phyloP scores from a whole-genome alignment of 1,140 invertebrate genomes.

The Ptiloglossa arizonensis region DNA sequence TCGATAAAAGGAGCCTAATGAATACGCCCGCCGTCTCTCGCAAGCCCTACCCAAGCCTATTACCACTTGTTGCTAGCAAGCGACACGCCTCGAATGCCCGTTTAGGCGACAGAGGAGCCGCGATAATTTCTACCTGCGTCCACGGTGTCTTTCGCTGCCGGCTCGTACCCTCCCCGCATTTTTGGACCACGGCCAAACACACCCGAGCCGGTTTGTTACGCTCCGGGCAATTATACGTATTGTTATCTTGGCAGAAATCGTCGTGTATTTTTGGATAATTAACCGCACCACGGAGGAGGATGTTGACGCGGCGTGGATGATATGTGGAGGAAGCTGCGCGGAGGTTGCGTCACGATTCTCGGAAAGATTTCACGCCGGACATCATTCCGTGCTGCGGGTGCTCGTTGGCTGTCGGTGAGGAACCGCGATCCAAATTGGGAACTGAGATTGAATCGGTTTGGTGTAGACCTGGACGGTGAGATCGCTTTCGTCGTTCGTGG shows the following conservation, averaged over 20 bases:
- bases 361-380: conserved; percentile 9
- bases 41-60: conserved; percentile 21
- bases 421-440: neutral
- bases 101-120: conserved; percentile 33
- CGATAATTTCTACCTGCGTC: conserved; percentile 38
- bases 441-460: too few species aligned
- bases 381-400: neutral
- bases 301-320: conserved; percentile 17
- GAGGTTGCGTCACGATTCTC: conserved; percentile 27
- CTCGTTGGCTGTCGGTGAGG: too few species aligned
- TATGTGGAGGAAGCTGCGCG: neutral
- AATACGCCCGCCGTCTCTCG: conserved; percentile 45
- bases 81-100: conserved; percentile 32
- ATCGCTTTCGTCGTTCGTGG: too few species aligned
- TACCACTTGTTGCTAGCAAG: conserved; percentile 60
- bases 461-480: too few species aligned
- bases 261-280: conserved; percentile 49
- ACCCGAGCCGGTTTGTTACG: neutral
- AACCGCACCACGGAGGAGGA: neutral
- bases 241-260: conserved; percentile 51
- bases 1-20: conserved; percentile 50
- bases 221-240: conserved; percentile 42
- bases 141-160: neutral
- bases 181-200: conserved; percentile 7
- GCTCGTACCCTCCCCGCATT: neutral